phyloP scores from a whole-genome alignment of 1,140 invertebrate species.

The Nomia melanderi region DNA sequence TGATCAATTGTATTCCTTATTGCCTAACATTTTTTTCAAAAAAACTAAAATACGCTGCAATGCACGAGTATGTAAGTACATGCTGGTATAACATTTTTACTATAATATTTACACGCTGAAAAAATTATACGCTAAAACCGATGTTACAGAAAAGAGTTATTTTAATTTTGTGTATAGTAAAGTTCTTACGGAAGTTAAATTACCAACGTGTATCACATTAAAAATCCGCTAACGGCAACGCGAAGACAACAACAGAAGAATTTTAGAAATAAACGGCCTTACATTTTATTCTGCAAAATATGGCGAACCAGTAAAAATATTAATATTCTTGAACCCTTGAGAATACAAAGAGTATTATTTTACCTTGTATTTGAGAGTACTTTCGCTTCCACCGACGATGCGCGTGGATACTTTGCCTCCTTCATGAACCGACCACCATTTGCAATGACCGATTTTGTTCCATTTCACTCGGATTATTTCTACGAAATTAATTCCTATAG shows the following conservation, averaged over 20 bases:
- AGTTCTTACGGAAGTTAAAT: not conserved
- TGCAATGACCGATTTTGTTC: not conserved
- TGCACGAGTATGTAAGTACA: no score
- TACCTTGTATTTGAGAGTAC: slow-evolving; percentile 7
- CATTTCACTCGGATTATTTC: not conserved
- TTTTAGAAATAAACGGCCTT: not conserved
- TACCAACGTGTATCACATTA: not conserved
- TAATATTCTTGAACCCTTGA: not conserved
- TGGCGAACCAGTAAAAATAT: slow-evolving; percentile 6
- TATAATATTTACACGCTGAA: no score
- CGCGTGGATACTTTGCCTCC: not conserved
- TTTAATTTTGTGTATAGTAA: no score
- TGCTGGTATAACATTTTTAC: no score
- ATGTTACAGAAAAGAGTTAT: no score
- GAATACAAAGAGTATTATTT: slow-evolving; percentile 13
- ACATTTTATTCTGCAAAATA: not conserved
- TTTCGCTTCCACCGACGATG: not conserved
- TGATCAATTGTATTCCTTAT: not conserved
- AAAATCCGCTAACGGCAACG: not conserved
- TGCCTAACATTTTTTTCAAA: no score
- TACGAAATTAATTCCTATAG: not conserved
- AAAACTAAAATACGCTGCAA: no score
- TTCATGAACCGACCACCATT: not conserved
- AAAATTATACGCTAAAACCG: no score
- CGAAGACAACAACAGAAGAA: not conserved